phyloP scores from a whole-genome alignment of 2,113 vertebrate genomes.

The Urocynchramus pylzowi region DNA sequence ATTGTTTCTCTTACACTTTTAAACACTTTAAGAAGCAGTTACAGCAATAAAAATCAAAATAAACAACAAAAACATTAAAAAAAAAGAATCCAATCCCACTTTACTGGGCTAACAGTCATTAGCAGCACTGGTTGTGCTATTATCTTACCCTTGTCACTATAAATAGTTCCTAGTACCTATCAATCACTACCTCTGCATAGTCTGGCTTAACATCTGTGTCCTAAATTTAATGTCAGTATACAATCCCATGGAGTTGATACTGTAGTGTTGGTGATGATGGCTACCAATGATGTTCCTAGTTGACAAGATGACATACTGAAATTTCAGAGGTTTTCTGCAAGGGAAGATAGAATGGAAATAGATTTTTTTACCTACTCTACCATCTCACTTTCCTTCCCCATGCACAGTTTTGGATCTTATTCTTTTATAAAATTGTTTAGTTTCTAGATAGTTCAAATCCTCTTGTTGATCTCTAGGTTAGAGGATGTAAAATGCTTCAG shows the following conservation, averaged over 20 bases:
- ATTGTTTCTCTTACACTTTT: not conserved
- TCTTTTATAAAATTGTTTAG: not conserved
- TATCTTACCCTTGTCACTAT: not conserved
- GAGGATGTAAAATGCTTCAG: not conserved
- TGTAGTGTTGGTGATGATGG: not conserved
- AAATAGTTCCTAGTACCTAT: not conserved
- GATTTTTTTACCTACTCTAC: not conserved
- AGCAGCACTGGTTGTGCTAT: not conserved
- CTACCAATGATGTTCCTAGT: not conserved
- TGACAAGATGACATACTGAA: not conserved
- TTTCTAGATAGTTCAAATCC: not conserved
- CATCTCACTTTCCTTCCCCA: not conserved
- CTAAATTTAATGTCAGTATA: not conserved
- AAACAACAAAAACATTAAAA: not conserved
- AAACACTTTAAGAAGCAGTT: not conserved
- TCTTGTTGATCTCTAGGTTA: not conserved
- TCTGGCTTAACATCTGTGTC: not conserved
- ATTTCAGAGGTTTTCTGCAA: not conserved
- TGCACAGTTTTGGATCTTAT: not conserved
- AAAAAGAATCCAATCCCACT: not conserved
- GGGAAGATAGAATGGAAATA: not conserved
- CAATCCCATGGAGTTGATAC: not conserved
- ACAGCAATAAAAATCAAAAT: not conserved
- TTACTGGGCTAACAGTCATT: not conserved
- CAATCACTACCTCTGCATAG: not conserved